These are phyloP conservation scores for Nothocercus nigrocapillus DNA, from an alignment of 2,113 vertebrate species.

Conservation along the genomic window DNA sequence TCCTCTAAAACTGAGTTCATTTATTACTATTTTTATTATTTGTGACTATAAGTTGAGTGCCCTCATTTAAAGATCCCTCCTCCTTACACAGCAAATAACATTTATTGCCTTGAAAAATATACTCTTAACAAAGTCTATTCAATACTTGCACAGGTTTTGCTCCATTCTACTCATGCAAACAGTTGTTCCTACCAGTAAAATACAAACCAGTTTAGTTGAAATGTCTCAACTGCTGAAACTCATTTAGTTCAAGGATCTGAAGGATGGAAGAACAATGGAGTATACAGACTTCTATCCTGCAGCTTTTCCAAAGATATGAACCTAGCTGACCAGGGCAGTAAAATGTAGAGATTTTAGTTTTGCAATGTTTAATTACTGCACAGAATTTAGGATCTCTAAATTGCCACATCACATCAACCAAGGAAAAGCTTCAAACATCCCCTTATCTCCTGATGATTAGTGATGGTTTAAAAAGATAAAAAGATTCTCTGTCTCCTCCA, in stretches of 20 bases:
- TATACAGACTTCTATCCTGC: not conserved
- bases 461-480: not conserved
- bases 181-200: not conserved
- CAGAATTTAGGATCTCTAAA: not conserved
- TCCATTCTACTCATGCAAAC: not conserved
- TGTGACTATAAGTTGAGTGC: not conserved
- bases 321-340: not conserved
- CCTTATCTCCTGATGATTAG: not conserved
- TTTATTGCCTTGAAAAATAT: not conserved
- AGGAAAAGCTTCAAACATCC: not conserved
- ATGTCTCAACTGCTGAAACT: not conserved
- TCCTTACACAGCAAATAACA: not conserved
- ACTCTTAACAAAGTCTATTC: not conserved
- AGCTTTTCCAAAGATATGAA: not conserved
- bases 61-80: not conserved
- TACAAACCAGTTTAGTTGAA: not conserved
- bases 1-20: not conserved
- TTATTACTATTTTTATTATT: not conserved
- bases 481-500: accelerated
- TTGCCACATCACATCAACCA: not conserved
- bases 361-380: not conserved
- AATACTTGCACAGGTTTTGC: not conserved
- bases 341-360: not conserved
- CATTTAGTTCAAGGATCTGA: not conserved
- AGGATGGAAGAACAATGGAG: not conserved